Base-by-base conservation (phyloP, 2,113 vertebrate species). In the Bolborhynchus lineola region DNA sequence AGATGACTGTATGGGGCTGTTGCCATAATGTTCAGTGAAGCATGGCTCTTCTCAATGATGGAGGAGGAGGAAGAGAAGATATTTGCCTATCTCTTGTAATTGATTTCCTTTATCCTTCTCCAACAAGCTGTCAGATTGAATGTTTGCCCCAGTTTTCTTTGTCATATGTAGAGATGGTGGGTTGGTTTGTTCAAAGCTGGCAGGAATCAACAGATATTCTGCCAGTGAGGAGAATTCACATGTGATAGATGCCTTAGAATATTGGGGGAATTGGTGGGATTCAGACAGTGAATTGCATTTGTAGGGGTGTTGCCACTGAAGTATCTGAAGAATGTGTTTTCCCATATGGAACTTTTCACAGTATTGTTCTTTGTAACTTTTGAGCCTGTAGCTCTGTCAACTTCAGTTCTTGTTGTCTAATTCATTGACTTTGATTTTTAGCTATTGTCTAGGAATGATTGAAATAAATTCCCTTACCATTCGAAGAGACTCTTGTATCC, bases 111-210 rank as follows among this genome's bases (percentile, higher is more conserved):
- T 62, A 0, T 59, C 77, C 20, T 87, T 95, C 44, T 89, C 69
- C 93, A 92, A 17, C 82, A 93, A 82, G 95, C 97, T 97, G 94
- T 96, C 96, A 92, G 35, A 44, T 80, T 77, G 92, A 95, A 93
- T 82, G 92, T 83, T 93, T 95, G 96, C 85, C 92, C 94, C 80
- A 81, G 86, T 97, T 97, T 95, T 89, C 92, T 77, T 95, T 92
- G 92, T 95, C 92, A 21, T 71, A 7, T 23, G n/a, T 47, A 42
- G 97, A 88, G 89, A 95, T 92, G 18, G 94, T 59, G 93, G 90
- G 93, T 49, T 96, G 93, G 50, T 60, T 60, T 85, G 59, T 55
- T 72, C 86, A 46, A 62, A 92, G 75, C 88, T 97, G 97, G 95
- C 96, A 96, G 72, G 35, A 84, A 65, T 64, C 64, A 21, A 77